These are phyloP conservation scores for Himalopsyche phryganea DNA, from an alignment of 1,140 invertebrate species.

Conservation along the genomic window DNA sequence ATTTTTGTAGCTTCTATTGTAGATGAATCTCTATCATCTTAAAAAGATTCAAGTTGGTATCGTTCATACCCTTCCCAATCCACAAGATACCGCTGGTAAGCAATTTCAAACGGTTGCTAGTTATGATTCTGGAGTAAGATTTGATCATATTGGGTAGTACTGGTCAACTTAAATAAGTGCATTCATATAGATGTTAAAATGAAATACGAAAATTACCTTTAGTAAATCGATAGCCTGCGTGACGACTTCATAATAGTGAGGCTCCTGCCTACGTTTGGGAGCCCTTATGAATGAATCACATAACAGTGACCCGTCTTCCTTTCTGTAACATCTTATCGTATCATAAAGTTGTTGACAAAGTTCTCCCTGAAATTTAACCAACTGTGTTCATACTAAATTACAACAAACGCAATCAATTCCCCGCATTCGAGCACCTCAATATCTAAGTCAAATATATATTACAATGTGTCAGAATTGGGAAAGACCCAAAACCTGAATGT, in stretches of 20 bases:
- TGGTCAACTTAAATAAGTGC: no score
- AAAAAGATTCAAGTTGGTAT: no score
- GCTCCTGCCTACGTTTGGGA: conserved; percentile 87
- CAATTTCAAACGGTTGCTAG: no score
- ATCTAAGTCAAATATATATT: neutral
- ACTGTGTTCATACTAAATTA: neutral
- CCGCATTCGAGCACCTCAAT: neutral
- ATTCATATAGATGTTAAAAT: no score
- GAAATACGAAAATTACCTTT: conserved; percentile 50
- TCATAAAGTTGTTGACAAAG: conserved; percentile 92
- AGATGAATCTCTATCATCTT: no score
- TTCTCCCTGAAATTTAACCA: conserved; percentile 61
- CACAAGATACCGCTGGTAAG: no score
- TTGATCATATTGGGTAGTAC: no score
- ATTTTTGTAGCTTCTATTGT: no score
- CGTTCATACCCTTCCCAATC: no score
- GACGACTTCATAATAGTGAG: conserved; percentile 87
- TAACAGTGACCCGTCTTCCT: conserved; percentile 83
- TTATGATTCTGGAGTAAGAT: no score
- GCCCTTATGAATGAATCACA: conserved; percentile 94
- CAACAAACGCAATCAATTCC: neutral
- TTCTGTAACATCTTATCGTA: conserved; percentile 84
- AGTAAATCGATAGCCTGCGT: conserved; percentile 90
- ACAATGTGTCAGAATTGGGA: neutral
- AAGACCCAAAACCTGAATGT: neutral